Percentiles rank a stretch among this genome's conserved stretches.
Evolutionary conservation across 2,797 vertebrate genomes (phyloP).

Genomic region (Scyliorhinus canicula): DNA sequence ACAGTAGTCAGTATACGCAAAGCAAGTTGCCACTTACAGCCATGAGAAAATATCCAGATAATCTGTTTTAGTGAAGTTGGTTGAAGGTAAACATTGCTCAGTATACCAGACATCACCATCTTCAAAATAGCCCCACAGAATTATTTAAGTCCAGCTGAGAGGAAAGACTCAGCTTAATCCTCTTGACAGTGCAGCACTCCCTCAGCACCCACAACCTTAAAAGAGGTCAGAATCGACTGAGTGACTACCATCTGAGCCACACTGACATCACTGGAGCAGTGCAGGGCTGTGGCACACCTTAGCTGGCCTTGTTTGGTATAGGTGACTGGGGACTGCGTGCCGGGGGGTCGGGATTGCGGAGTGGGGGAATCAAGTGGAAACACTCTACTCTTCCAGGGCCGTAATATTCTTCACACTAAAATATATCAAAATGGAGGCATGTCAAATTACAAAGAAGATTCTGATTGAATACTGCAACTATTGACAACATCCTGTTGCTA

Average conservation of each 20-base stretch:
- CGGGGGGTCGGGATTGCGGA: not conserved
- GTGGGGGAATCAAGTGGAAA: not conserved
- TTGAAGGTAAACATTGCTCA: too few species aligned
- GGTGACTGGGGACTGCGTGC: not conserved
- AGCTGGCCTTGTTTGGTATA: not conserved
- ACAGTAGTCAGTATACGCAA: not conserved
- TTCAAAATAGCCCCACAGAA: not conserved
- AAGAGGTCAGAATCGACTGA: too few species aligned
- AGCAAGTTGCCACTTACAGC: not conserved
- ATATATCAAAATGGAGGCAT: not conserved
- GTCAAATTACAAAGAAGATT: not conserved
- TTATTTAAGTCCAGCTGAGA: not conserved
- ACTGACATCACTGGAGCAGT: not conserved
- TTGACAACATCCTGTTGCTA: not conserved
- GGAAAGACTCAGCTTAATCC: not conserved
- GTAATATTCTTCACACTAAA: not conserved
- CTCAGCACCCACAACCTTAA: not conserved
- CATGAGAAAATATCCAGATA: not conserved
- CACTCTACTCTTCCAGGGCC: not conserved
- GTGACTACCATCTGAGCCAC: not conserved
- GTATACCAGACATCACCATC: too few species aligned
- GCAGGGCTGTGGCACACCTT: not conserved
- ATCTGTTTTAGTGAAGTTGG: too few species aligned
- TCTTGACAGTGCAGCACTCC: too few species aligned
- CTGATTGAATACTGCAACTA: not conserved